Evolutionary conservation across 2,113 vertebrate species (phyloP).

Genomic region (Fukomys damarensis): DNA sequence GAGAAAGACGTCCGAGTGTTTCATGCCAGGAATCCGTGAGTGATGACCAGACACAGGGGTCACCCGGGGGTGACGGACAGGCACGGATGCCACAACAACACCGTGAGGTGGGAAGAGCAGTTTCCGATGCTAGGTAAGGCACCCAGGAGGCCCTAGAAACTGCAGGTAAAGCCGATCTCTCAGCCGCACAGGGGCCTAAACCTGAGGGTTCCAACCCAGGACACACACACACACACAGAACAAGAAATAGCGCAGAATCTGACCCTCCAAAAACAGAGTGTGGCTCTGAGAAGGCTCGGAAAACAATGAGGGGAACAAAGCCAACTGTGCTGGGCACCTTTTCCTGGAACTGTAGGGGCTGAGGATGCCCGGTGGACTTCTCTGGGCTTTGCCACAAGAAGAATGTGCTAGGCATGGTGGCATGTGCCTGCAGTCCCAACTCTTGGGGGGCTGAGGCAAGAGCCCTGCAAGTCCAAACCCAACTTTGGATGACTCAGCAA

Average conservation of each 20-base stretch:
- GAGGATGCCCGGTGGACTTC: neutral
- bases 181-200: neutral
- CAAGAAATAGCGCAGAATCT: neutral
- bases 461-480: neutral
- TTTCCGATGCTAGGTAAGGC: neutral
- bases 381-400: neutral
- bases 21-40: neutral
- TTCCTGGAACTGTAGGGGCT: neutral
- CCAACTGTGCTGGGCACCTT: fast-evolving
- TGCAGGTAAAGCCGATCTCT: neutral
- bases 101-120: neutral
- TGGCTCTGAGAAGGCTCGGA: neutral
- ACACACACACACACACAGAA: neutral
- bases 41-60: neutral
- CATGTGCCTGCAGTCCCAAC: neutral
- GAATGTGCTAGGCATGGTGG: neutral
- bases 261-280: neutral
- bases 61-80: neutral
- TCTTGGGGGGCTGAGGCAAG: neutral
- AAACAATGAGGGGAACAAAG: neutral
- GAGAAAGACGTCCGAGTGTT: neutral
- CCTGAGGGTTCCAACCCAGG: too few species aligned
- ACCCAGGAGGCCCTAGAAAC: neutral
- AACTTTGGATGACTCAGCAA: neutral
- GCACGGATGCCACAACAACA: neutral